Conservation (phyloP, 2,113 vertebrate species). For the Elgaria multicarinata region DNA sequence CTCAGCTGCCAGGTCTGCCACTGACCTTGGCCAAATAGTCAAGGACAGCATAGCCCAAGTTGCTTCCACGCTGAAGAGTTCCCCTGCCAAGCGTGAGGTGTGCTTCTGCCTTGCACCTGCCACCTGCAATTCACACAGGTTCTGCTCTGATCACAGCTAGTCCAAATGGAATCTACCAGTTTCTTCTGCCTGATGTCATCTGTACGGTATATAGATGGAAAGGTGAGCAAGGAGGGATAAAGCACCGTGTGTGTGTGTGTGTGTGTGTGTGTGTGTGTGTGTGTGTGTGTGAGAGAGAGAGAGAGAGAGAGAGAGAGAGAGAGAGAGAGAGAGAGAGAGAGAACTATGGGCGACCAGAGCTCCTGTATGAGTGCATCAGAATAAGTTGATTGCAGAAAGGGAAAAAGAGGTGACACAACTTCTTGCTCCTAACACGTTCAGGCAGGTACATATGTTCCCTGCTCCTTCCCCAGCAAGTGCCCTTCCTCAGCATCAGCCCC, state of each 20-base stretch:
- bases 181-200: not conserved
- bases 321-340: too few species aligned
- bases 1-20: not conserved
- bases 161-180: not conserved
- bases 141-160: not conserved
- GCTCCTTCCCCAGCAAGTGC: not conserved
- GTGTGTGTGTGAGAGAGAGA: too few species aligned
- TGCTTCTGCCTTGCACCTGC: not conserved
- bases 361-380: not conserved
- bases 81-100: not conserved
- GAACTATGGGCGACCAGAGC: not conserved
- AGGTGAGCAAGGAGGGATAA: not conserved
- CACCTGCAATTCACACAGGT: not conserved
- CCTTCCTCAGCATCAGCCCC: not conserved
- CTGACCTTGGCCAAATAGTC: not conserved
- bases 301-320: too few species aligned
- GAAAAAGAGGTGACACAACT: not conserved
- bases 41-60: not conserved
- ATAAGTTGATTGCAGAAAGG: not conserved
- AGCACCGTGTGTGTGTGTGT: not conserved
- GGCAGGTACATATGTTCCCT: not conserved
- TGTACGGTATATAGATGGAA: not conserved
- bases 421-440: not conserved
- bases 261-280: too few species aligned
- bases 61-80: not conserved